Base-by-base conservation (phyloP, 2,797 vertebrate genomes). In the Tachyglossus aculeatus region DNA sequence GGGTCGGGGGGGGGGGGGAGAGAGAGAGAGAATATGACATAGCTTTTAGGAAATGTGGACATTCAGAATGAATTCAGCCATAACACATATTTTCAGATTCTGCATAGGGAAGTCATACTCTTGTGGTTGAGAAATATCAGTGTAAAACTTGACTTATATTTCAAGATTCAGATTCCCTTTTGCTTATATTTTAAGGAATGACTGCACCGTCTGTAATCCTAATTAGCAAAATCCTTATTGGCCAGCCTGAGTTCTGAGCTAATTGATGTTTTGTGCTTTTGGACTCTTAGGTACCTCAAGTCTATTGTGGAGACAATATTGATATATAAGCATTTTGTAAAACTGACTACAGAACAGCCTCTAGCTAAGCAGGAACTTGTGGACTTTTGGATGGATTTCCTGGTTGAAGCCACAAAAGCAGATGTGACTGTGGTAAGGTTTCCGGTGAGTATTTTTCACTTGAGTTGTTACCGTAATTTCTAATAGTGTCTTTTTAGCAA, bases 331-430 rank as follows among this genome's bases (percentile, higher is more conserved):
- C 96, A 99, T 80, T 99, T 97, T 90, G 96, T 94, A 67, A 99
- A 98, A 75, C 88, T 95, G 19, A 81, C 90, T 38, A 40, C 57
- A 11, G 98, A 99, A 52, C 95, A 96, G 57, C 95, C 95, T 5
- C 85, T 82, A 0, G 90, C 94, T 65, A 97, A 94, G 71, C 96
- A 97, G 86, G 98, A 98, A 77, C 93, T 98, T 31, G 94, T 99
- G 79, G 97, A 99, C 87, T 99, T 99, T 85, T 99, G 97, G 98
- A 99, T 99, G 98, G 98, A 99, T 86, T 98, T 98, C 62, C 86
- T 98, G 75, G 97, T 99, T 14, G 98, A 99, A 80, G 94, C 97
- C 40, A 99, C 97, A 16, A 98, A 99, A 85, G 96, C 93, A 65
- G 94, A 98, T 39, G 94, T 99, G 29, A 96, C 96, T 48, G 96